A percentile compares a stretch with the other conserved stretches of the same genome.
Evolutionary conservation across 2,888 invertebrate species (phyloP).

Genomic region (Alsophila aescularia): DNA sequence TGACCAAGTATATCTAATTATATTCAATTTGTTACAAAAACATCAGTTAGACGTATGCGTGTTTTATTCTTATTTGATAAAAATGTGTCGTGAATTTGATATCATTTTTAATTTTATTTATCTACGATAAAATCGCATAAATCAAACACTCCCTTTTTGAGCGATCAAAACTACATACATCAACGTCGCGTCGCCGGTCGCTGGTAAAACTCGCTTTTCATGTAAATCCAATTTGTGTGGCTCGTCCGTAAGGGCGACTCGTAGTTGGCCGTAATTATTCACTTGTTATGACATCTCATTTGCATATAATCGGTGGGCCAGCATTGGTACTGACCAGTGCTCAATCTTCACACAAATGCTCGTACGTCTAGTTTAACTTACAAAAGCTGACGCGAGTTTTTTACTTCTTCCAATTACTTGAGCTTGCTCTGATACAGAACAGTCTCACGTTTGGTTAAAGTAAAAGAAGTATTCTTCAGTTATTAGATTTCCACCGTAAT

Average conservation of each 20-base stretch:
- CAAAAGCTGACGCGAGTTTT: neutral
- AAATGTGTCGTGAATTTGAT: neutral
- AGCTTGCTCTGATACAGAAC: no score
- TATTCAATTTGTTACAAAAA: no score
- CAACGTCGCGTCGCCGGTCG: conserved; percentile 51
- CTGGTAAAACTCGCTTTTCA: conserved; percentile 75
- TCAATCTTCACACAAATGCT: neutral
- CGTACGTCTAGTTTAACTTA: neutral
- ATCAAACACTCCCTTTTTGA: conserved; percentile 30
- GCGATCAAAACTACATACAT: conserved; percentile 58
- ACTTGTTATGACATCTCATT: conserved; percentile 84
- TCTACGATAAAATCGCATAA: neutral
- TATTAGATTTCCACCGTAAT: no score
- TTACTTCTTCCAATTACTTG: neutral
- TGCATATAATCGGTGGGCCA: conserved; percentile 81
- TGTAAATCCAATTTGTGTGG: conserved; percentile 81
- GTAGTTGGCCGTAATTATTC: conserved; percentile 82
- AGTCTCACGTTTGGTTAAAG: no score
- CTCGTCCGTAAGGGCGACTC: conserved; percentile 78
- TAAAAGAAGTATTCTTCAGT: no score
- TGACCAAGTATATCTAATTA: no score
- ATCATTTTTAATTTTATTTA: neutral
- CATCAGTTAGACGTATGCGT: no score
- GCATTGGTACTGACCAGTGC: conserved; percentile 31
- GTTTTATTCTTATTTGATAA: no score